Conservation (phyloP, 2,888 invertebrate species). For the Aporophyla lueneburgensis region DNA sequence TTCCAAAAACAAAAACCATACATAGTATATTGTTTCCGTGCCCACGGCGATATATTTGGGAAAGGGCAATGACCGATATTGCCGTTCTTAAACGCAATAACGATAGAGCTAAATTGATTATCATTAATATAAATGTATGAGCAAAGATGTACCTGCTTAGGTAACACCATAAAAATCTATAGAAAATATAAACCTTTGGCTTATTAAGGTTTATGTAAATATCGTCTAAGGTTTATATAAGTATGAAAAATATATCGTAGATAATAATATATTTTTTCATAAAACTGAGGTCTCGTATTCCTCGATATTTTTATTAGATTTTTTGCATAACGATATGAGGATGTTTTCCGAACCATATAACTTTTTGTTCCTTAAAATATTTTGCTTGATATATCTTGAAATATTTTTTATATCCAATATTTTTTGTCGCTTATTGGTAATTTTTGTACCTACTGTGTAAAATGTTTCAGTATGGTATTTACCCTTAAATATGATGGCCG, state of each 20-base stretch:
- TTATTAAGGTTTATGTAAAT: conserved; percentile 32
- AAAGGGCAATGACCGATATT: not conserved
- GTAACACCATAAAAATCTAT: not conserved
- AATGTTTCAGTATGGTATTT: not conserved
- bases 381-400: conserved; percentile 15
- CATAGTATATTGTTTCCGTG: not conserved
- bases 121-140: conserved; percentile 11
- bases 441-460: not conserved
- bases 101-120: not conserved
- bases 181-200: conserved; percentile 21
- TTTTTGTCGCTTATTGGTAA: not conserved
- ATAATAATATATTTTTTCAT: conserved; percentile 48
- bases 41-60: not conserved
- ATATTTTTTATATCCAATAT: not conserved
- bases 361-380: conserved; percentile 37
- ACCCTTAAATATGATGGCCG: not conserved
- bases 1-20: not conserved
- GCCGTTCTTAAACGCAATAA: not conserved
- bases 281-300: conserved; percentile 47
- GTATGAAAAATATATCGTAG: conserved; percentile 41
- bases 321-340: conserved; percentile 54
- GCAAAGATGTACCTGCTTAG: not conserved
- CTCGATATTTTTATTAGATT: conserved; percentile 58
- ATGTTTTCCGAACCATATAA: conserved; percentile 39
- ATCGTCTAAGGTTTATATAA: conserved; percentile 31